Evolutionary conservation across 2,888 invertebrate genomes (phyloP).

Genomic region (Diploptera punctata): DNA sequence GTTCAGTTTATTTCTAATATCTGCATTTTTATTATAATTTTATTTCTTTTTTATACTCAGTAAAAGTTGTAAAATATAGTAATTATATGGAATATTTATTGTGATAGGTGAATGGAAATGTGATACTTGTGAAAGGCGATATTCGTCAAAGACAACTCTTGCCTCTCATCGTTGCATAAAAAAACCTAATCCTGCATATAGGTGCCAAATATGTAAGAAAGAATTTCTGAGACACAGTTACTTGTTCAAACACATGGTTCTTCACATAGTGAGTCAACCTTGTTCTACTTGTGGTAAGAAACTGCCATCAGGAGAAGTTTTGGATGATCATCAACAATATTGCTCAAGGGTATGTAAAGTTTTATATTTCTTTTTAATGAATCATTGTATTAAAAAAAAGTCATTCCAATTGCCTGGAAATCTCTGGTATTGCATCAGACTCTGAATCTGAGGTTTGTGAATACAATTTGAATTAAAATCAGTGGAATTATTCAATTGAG

Average conservation of each 20-base stretch:
- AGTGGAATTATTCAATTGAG: too few relatives aligned
- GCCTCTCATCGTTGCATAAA: constrained; percentile 46
- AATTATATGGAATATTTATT: too few relatives aligned
- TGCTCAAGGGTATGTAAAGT: constrained; percentile 18
- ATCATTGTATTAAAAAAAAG: too few relatives aligned
- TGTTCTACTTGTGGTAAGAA: constrained; percentile 46
- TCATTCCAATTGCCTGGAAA: too few relatives aligned
- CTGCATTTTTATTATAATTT: too few relatives aligned
- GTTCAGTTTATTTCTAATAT: too few relatives aligned
- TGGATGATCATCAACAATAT: background rate
- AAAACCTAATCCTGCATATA: background rate
- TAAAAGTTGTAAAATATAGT: too few relatives aligned
- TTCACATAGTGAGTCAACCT: constrained; percentile 50
- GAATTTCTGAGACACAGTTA: constrained; percentile 45
- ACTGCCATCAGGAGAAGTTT: background rate
- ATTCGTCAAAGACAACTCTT: constrained; percentile 48
- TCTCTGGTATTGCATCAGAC: too few relatives aligned
- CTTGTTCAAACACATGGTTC: constrained; percentile 48
- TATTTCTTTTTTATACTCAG: too few relatives aligned
- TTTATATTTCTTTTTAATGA: too few relatives aligned
- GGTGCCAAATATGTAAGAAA: constrained; percentile 46
- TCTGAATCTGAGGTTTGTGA: too few relatives aligned
- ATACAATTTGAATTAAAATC: too few relatives aligned
- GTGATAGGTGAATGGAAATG: constrained; percentile 50
- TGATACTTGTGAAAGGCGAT: constrained; percentile 50